Percentiles rank a stretch among this genome's conserved stretches.
phyloP scores from a whole-genome alignment of 2,113 vertebrate genomes.

The Scopus umbretta region DNA sequence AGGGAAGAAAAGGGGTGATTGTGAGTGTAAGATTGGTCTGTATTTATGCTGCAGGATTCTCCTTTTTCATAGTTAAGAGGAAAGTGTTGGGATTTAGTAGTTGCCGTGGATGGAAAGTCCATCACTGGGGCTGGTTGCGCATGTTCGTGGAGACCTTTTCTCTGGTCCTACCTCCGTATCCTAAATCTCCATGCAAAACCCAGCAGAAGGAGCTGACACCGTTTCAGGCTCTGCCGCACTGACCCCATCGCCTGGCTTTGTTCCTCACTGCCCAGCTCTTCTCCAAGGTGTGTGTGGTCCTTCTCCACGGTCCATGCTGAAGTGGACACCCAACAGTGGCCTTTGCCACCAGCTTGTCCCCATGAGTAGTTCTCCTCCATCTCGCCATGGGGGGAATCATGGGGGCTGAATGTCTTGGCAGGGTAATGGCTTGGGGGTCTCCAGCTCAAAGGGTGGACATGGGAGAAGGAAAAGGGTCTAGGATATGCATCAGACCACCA shows the following conservation, averaged over 20 bases:
- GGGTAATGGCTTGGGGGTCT: not conserved
- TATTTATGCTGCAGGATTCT: not conserved
- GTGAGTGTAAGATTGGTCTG: not conserved
- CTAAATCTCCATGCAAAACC: not conserved
- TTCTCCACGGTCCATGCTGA: rapidly evolving
- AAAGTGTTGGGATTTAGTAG: not conserved
- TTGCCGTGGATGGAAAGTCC: not conserved
- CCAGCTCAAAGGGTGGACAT: not conserved
- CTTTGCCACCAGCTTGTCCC: not conserved
- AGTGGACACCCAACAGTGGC: not conserved
- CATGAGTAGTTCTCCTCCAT: not conserved
- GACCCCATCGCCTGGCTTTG: not conserved
- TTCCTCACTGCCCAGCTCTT: not conserved
- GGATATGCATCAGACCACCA: not conserved
- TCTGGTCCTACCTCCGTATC: not conserved
- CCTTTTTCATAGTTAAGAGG: not conserved
- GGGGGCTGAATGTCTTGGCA: not conserved
- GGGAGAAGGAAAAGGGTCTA: not conserved
- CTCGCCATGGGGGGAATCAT: not conserved
- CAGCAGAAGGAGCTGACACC: not conserved
- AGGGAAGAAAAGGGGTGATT: not conserved
- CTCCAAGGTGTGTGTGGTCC: not conserved
- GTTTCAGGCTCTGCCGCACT: not conserved
- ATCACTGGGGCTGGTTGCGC: rapidly evolving
- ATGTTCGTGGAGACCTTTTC: not conserved